Conservation (phyloP, 2,888 invertebrate genomes). For the Atethmia centrago region DNA sequence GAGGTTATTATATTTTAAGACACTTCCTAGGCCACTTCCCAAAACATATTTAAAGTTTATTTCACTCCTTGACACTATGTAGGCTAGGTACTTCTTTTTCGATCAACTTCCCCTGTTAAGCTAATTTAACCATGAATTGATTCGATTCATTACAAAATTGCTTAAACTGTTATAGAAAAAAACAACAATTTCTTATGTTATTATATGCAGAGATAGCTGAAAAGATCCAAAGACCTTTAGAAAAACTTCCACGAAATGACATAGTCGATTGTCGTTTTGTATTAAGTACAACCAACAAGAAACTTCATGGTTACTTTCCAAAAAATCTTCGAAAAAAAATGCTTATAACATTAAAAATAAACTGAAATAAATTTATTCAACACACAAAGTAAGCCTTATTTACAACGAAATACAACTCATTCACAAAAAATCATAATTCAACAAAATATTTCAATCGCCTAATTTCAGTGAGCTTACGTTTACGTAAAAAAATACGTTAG, state of each 20-base stretch:
- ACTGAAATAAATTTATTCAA: neutral
- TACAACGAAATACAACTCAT: conserved; percentile 18
- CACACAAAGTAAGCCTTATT: conserved; percentile 10
- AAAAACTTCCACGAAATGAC: neutral
- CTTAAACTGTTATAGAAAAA: neutral
- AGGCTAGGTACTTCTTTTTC: neutral
- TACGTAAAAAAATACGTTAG: conserved; percentile 31
- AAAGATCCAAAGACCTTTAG: neutral
- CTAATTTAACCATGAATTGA: neutral
- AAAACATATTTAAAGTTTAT: neutral
- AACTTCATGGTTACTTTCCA: neutral
- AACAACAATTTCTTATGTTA: neutral
- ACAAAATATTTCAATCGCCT: conserved; percentile 14
- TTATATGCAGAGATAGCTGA: neutral
- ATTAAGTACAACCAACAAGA: neutral
- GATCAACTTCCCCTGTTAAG: neutral
- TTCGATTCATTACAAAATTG: neutral
- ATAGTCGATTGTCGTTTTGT: neutral
- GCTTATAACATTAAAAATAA: neutral
- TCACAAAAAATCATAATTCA: conserved; percentile 16
- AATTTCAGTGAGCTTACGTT: conserved; percentile 3
- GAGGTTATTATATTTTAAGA: no score
- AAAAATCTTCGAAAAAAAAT: neutral
- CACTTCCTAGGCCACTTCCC: no score
- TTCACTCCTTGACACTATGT: neutral